These are phyloP conservation scores for Ophion ellenae DNA, from an alignment of 2,888 invertebrate species.

Conservation along the genomic window DNA sequence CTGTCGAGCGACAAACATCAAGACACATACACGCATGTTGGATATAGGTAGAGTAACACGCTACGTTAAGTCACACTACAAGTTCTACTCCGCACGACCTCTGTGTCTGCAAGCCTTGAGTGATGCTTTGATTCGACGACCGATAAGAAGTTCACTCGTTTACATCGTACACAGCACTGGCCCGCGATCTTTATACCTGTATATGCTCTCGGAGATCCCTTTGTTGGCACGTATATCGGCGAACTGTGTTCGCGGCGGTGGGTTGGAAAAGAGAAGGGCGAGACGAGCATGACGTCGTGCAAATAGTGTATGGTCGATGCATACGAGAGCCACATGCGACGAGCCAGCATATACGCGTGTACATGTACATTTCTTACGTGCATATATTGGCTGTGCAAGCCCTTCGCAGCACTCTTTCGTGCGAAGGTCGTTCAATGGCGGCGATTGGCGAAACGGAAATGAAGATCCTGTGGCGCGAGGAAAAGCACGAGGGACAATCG, in stretches of 20 bases:
- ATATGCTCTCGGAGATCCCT: background rate
- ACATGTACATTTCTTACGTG: background rate
- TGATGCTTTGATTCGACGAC: slow-evolving; percentile 55
- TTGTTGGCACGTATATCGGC: background rate
- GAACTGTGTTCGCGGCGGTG: background rate
- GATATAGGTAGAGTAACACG: background rate
- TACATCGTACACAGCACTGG: background rate
- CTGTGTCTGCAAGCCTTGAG: slow-evolving; percentile 26
- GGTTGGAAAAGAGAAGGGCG: background rate
- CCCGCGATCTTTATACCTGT: background rate
- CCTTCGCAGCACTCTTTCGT: background rate
- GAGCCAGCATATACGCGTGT: background rate
- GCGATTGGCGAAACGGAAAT: background rate
- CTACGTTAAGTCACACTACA: background rate
- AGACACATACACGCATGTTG: background rate
- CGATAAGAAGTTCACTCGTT: slow-evolving; percentile 58
- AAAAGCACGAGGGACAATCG: too few relatives aligned
- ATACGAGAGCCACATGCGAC: background rate
- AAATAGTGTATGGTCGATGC: background rate
- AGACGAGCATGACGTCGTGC: background rate
- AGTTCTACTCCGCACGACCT: background rate
- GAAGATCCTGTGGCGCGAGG: background rate
- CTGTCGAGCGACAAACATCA: background rate
- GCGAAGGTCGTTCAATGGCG: background rate
- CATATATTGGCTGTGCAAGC: background rate